A percentile compares a stretch with the other conserved stretches of the same genome.
phyloP scores from a whole-genome alignment of 2,888 invertebrate genomes.

The Acanthosepion esculentum region DNA sequence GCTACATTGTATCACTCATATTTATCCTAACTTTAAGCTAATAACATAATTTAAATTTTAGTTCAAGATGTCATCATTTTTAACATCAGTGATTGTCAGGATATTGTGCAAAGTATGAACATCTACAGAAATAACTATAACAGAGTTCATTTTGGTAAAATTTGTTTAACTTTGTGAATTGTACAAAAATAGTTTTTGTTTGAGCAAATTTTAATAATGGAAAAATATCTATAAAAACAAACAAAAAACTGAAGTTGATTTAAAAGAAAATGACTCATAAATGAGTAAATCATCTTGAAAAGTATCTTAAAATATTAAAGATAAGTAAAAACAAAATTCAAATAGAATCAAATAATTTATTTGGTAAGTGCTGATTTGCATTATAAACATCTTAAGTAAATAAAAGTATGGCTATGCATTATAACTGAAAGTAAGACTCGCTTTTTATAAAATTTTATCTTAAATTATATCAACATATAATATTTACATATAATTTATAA shows the following conservation, averaged over 20 bases:
- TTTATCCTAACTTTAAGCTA: neutral
- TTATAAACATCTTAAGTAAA: neutral
- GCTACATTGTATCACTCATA: neutral
- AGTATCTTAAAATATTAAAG: neutral
- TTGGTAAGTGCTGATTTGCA: neutral
- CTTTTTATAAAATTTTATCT: neutral
- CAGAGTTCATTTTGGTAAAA: neutral
- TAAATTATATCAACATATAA: neutral
- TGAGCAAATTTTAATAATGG: neutral
- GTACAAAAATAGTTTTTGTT: neutral
- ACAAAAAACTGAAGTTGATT: neutral
- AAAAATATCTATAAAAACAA: neutral
- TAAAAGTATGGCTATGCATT: neutral
- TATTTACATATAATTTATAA: neutral
- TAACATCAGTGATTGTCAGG: neutral
- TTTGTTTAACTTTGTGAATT: neutral
- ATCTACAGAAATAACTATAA: neutral
- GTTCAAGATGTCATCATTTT: neutral
- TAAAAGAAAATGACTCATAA: neutral
- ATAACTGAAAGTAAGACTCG: neutral
- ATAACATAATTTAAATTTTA: neutral
- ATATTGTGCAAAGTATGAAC: neutral
- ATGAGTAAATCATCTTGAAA: neutral
- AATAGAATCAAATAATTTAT: neutral
- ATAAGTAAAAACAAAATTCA: constrained; percentile 12